Base-by-base conservation (phyloP, 2,113 vertebrate genomes). In the Anoplopoma fimbria region DNA sequence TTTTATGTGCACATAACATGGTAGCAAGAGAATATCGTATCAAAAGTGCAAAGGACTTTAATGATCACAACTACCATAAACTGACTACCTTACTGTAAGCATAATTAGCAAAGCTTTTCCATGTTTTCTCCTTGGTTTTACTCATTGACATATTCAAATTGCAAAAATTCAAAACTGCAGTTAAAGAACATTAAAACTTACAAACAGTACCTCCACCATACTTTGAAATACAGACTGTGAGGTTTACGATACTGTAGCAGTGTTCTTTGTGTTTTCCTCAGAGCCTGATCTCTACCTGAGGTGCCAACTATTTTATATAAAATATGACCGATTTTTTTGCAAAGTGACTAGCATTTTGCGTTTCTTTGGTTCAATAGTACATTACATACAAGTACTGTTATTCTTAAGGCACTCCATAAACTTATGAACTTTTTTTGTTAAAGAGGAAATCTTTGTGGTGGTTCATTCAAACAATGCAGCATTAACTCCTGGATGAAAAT, bases 21-120 rank as follows among this genome's bases (percentile, higher is more conserved):
- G 62, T 75, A 85, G 65, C 53, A 60, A 69, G 60, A 82, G 17
- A 80, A 64, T 79, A 88, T 88, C 69, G 58, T 67, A 91, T 79
- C 77, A 81, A 93, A 93, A 94, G 95, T 94, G 94, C 93, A 94
- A 94, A 91, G 78, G 34, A 87, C 33, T 62, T 78, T 62, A 75
- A 27, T 75, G 70, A 83, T 78, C 38, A 58, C 73, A 17, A 82
- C 60, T 49, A 78, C 67, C 51, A 81, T 63, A 68, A 69, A 51
- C 13, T 19, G 57, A 69, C 38, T 65, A 38, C 31, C 6, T 63
- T 19, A 49, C 21, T 72, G 8, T 58, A 58, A 75, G 40, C 9
- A 33, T 38, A 76, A 15, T 55, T 72, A 58, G 64, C 27, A 58
- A 61, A 25, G n/a, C 36, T 9, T 64, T 75, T 71, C 31, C 34